Evolutionary conservation across 2,888 invertebrate species (phyloP).

Genomic region (Rugalucina vietnamica): DNA sequence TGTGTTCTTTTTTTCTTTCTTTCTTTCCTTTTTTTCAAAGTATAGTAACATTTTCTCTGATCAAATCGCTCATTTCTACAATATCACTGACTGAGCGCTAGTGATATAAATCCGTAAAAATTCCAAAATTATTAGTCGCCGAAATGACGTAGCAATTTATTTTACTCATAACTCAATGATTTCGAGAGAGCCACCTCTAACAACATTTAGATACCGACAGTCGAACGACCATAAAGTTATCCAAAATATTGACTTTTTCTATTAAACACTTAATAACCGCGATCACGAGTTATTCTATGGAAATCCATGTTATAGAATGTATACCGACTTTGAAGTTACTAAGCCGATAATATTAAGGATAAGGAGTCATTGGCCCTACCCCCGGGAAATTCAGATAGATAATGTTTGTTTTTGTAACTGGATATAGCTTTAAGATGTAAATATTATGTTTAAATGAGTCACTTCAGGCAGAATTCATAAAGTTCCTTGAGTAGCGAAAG

Average conservation of each 20-base stretch:
- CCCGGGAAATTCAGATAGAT: neutral
- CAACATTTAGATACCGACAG: neutral
- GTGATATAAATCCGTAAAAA: too few species aligned
- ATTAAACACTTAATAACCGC: neutral
- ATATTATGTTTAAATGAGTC: neutral
- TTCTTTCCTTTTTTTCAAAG: too few species aligned
- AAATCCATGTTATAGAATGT: neutral
- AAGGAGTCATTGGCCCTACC: constrained; percentile 2
- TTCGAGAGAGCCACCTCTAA: neutral
- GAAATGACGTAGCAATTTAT: neutral
- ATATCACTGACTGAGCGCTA: too few species aligned
- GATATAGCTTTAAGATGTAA: neutral
- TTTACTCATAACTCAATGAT: neutral
- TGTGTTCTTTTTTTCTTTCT: too few species aligned
- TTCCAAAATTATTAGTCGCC: neutral
- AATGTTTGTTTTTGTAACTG: neutral
- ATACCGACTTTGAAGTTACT: neutral
- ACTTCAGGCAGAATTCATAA: neutral
- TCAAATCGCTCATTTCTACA: too few species aligned
- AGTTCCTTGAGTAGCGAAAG: neutral
- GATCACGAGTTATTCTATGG: neutral
- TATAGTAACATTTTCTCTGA: too few species aligned
- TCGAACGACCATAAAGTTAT: neutral
- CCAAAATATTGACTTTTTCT: neutral
- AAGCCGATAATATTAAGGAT: neutral